Evolutionary conservation across 2,113 vertebrate genomes (phyloP), one percentile per base, ranked within the genome.

Genomic region (Anhinga rufa): DNA sequence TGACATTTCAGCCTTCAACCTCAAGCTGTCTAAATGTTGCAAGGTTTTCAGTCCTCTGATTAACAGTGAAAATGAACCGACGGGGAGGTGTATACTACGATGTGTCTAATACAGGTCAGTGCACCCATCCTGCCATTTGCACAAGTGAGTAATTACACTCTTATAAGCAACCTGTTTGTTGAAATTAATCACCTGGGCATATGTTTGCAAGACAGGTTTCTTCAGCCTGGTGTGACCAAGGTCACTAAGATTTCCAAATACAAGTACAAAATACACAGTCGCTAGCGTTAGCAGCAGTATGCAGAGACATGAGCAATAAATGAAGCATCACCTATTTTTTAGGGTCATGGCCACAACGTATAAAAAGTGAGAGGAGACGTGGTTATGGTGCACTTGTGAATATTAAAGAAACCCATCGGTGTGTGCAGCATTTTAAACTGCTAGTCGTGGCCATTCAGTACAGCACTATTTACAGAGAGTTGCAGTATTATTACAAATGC

Each of bases 1-100:
- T 98, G 98, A 98, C 98, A 98, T 98, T 98, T 98, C 98, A 98
- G 97, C 98, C 98, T 97, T 97, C 97, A 90, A 98, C 97, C 97
- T 95, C 97, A 96, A 97, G 97, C 97, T 86, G 94, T 96, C 97
- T 97, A 96, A 97, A 96, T 87, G 92, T 94, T 97, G 92, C 91
- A 93, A 90, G 96, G 83, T 97, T 97, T 98, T 97, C 95, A 95
- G 97, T 78, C 90, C 83, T 85, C 96, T 96, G 96, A 97, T 97
- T 97, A 97, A 93, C 81, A 91, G 79, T 76, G 89, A 88, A 92
- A 94, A 95, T 86, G 83, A 64, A 94, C 72, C 3, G 19, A 80
- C 36, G 84, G 90, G 75, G 93, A 97, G 91, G 84, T 82, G 57
- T 57, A 61, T 17, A 51, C 71, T 52, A 95, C 95, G 72, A 65